Conservation (phyloP, 2,888 invertebrate genomes). For the Pantelozetes paolii region DNA sequence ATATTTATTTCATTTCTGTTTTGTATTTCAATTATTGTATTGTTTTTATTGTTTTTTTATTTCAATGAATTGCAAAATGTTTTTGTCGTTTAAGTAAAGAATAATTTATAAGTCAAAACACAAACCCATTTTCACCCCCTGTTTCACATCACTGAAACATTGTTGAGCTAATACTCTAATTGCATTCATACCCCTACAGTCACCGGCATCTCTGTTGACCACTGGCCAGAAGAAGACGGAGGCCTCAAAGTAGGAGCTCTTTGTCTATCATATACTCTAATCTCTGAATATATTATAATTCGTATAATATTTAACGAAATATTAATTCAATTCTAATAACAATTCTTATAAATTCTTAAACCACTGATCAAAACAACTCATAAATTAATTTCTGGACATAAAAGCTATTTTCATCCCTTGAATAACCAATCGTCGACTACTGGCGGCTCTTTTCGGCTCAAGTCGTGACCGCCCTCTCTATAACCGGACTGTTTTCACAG, state of each 20-base stretch:
- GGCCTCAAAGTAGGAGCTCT: constrained; percentile 22
- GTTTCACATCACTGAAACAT: no score
- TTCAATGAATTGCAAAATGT: no score
- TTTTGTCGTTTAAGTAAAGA: no score
- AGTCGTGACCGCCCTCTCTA: not conserved
- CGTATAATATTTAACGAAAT: not conserved
- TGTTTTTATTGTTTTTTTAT: no score
- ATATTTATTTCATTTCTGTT: no score
- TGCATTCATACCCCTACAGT: not conserved
- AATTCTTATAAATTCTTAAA: not conserved
- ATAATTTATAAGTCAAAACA: no score
- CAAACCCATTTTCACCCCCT: no score
- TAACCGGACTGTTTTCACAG: no score
- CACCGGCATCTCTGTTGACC: not conserved
- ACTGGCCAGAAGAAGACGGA: not conserved
- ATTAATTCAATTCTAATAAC: not conserved
- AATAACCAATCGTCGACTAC: constrained; percentile 21
- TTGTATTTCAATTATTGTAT: no score
- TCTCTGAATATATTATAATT: not conserved
- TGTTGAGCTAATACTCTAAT: not conserved
- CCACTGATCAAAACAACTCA: constrained; percentile 2
- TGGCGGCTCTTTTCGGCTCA: constrained; percentile 1
- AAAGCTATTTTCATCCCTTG: constrained; percentile 32
- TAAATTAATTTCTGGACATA: not conserved
- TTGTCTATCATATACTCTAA: not conserved